Evolutionary conservation across 2,797 vertebrate genomes (phyloP).

Genomic region (Zalophus californianus): DNA sequence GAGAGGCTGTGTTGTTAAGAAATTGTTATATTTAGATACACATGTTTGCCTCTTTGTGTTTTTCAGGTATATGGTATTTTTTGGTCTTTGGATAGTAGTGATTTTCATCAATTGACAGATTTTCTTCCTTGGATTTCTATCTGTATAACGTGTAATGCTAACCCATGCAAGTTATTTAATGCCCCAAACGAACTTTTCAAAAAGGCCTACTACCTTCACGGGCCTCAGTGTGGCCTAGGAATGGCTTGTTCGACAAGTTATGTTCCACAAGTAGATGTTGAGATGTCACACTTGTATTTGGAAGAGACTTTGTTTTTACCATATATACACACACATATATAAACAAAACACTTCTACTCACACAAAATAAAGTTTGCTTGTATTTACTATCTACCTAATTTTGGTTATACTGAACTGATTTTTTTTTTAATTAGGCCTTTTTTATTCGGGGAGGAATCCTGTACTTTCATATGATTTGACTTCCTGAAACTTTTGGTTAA

Average conservation of each 20-base stretch:
- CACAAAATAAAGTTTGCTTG: slow-evolving; percentile 16
- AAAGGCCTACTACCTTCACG: not conserved
- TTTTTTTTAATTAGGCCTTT: not conserved
- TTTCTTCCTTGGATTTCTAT: slow-evolving; percentile 51
- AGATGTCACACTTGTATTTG: slow-evolving; percentile 16
- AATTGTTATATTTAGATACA: slow-evolving; percentile 86
- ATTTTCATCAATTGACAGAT: slow-evolving; percentile 72
- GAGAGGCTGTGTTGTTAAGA: slow-evolving; percentile 78
- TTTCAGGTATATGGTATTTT: slow-evolving; percentile 78
- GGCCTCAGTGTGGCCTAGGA: not conserved
- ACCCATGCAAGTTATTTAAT: not conserved
- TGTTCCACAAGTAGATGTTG: slow-evolving; percentile 24
- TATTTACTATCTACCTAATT: not conserved
- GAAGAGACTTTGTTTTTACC: slow-evolving; percentile 59
- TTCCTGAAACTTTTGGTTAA: slow-evolving; percentile 40
- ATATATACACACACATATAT: not conserved
- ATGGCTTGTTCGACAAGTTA: slow-evolving; percentile 36
- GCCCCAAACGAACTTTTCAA: slow-evolving; percentile 36
- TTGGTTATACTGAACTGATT: not conserved
- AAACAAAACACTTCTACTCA: not conserved
- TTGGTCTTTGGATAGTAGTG: slow-evolving; percentile 70
- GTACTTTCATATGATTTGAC: not conserved
- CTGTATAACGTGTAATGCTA: not conserved
- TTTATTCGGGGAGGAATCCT: not conserved
- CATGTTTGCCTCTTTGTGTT: slow-evolving; percentile 77